Percentiles rank a stretch among this genome's conserved stretches.
These are phyloP conservation scores for Arvicanthis niloticus DNA, from an alignment of 2,113 vertebrate genomes.

Conservation along the genomic window DNA sequence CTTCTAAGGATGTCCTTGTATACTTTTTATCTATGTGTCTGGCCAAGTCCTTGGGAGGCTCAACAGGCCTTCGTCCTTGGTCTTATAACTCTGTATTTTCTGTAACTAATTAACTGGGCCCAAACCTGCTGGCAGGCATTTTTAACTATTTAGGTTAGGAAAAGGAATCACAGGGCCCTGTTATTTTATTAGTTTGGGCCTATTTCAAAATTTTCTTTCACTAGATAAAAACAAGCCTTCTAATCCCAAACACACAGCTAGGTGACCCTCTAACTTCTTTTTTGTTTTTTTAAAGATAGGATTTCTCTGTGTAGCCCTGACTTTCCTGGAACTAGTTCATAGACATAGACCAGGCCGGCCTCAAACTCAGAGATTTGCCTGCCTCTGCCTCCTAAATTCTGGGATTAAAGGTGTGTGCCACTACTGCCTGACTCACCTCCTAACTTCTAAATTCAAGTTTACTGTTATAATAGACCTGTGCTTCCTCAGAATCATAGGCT, in stretches of 20 bases:
- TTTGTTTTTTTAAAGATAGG: background rate
- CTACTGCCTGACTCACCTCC: background rate
- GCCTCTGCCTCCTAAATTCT: background rate
- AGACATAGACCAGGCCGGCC: background rate
- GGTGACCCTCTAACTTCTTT: background rate
- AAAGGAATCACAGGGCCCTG: too few relatives aligned
- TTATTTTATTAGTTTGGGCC: too few relatives aligned
- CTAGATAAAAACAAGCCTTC: background rate
- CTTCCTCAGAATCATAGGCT: background rate
- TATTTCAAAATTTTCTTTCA: too few relatives aligned
- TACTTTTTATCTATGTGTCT: too few relatives aligned
- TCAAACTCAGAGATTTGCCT: background rate
- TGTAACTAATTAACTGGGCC: too few relatives aligned
- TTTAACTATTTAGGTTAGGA: too few relatives aligned
- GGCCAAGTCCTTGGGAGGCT: too few relatives aligned
- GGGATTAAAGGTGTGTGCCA: background rate
- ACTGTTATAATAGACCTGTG: background rate
- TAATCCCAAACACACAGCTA: background rate
- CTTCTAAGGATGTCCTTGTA: too few relatives aligned
- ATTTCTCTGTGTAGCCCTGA: background rate
- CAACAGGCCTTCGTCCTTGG: too few relatives aligned
- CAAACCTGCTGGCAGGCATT: too few relatives aligned
- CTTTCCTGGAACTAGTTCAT: background rate
- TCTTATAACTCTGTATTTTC: too few relatives aligned
- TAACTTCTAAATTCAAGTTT: constrained; percentile 48